A percentile compares a stretch with the other conserved stretches of the same genome.
Evolutionary conservation across 2,113 vertebrate species (phyloP).

Genomic region (Caranx ignobilis): DNA sequence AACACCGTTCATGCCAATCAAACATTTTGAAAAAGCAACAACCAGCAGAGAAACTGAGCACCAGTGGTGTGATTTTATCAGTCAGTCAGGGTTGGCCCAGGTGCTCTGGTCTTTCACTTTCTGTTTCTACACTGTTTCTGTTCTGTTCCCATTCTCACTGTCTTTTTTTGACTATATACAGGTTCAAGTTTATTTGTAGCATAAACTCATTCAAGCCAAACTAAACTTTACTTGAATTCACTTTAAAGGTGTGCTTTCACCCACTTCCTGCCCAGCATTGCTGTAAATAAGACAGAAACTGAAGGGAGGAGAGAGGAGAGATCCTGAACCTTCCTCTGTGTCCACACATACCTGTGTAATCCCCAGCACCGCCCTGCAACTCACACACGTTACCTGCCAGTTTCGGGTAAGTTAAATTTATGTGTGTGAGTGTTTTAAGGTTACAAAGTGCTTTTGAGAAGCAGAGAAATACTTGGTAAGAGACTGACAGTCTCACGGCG

Average conservation of each 20-base stretch:
- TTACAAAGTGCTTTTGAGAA: conserved; percentile 59
- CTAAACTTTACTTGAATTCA: conserved; percentile 42
- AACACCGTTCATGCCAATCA: too few relatives aligned
- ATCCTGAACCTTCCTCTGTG: conserved; percentile 49
- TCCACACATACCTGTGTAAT: conserved; percentile 59
- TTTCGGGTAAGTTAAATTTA: conserved; percentile 41
- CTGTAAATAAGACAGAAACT: conserved; percentile 37
- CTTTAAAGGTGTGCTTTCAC: conserved; percentile 35
- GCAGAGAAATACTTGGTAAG: conserved; percentile 3
- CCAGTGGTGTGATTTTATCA: too few relatives aligned
- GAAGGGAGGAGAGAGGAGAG: conserved; percentile 29
- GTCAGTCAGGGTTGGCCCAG: too few relatives aligned
- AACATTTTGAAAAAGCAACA: too few relatives aligned
- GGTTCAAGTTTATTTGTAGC: conserved; percentile 19
- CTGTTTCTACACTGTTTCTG: too few relatives aligned
- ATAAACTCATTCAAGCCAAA: conserved; percentile 21
- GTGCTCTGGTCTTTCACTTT: too few relatives aligned
- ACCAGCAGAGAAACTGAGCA: too few relatives aligned
- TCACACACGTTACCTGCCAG: conserved; percentile 17
- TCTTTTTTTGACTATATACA: conserved; percentile 6
- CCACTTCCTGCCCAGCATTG: conserved; percentile 25
- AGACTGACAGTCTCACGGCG: conserved; percentile 36
- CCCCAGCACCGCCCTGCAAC: conserved; percentile 32
- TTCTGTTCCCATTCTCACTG: too few relatives aligned
- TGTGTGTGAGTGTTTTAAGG: conserved; percentile 21